Percentiles rank a stretch among this genome's conserved stretches.
These are phyloP conservation scores for Gallinago nigripennis DNA, from an alignment of 2,797 vertebrate species.

Conservation along the genomic window DNA sequence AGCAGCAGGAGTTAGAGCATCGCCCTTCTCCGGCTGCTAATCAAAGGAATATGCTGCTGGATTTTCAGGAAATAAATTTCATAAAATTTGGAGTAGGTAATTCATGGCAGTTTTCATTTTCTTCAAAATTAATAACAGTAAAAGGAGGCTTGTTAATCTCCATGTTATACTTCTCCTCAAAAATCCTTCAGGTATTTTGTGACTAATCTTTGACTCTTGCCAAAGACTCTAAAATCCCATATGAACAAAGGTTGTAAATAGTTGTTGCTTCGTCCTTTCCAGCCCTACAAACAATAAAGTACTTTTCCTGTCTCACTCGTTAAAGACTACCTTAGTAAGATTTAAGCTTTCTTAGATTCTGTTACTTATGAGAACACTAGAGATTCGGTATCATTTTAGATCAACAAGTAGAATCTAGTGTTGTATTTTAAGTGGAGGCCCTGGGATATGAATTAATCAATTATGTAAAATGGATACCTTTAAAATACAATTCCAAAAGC, in stretches of 20 bases:
- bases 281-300: not conserved
- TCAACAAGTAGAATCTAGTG: not conserved
- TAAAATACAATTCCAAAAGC: not conserved
- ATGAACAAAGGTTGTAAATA: not conserved
- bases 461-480: not conserved
- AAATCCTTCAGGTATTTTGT: slow-evolving; percentile 12
- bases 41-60: not conserved
- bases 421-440: not conserved
- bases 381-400: not conserved
- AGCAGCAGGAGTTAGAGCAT: not conserved
- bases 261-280: not conserved
- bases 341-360: not conserved
- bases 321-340: not conserved
- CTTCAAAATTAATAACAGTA: not conserved
- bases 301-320: not conserved
- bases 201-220: not conserved
- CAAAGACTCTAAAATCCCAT: not conserved
- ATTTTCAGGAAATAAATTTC: not conserved
- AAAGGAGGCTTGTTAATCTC: not conserved
- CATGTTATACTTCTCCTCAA: not conserved
- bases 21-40: not conserved
- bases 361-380: not conserved
- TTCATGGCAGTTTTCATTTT: not conserved
- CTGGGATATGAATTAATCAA: not conserved
- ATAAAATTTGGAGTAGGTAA: not conserved